Evolutionary conservation across 2,888 invertebrate genomes (phyloP).

Genomic region (Prenolepis imparis): DNA sequence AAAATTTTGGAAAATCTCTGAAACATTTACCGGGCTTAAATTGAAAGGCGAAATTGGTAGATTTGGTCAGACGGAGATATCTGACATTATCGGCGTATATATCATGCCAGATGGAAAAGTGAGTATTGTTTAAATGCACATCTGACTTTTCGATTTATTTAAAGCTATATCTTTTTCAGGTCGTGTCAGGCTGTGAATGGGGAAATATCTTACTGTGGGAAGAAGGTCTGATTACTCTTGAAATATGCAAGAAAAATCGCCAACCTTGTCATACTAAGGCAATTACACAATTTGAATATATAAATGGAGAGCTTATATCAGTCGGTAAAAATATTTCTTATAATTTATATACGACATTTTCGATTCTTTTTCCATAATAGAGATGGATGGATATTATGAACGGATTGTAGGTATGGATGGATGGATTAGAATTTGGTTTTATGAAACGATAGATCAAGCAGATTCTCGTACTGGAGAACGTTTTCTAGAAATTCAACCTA

Average conservation of each 20-base stretch:
- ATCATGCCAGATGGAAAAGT: constrained; percentile 96
- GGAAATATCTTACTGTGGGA: constrained; percentile 97
- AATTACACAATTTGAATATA: constrained; percentile 89
- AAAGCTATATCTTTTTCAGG: constrained; percentile 85
- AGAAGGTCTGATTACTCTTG: constrained; percentile 94
- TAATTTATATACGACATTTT: not conserved
- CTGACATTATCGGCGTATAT: constrained; percentile 94
- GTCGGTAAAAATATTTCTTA: constrained; percentile 84
- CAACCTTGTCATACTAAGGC: constrained; percentile 92
- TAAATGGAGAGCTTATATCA: constrained; percentile 87
- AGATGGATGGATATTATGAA: not conserved
- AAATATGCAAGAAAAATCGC: constrained; percentile 91
- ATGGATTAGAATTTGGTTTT: constrained; percentile 94
- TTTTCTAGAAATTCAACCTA: constrained; percentile 94
- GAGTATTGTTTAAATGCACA: constrained; percentile 46
- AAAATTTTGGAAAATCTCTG: constrained; percentile 97
- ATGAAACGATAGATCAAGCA: constrained; percentile 95
- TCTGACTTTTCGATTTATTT: not conserved
- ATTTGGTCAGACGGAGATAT: constrained; percentile 97
- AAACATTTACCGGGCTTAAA: constrained; percentile 96
- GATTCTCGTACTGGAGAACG: constrained; percentile 94
- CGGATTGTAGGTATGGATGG: constrained; percentile 90
- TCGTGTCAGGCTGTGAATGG: constrained; percentile 95
- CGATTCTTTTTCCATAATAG: not conserved
- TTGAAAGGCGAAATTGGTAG: constrained; percentile 95